Evolutionary conservation across 2,797 vertebrate species (phyloP), one percentile per base, ranked within the genome.

Genomic region (Streptopelia turtur): DNA sequence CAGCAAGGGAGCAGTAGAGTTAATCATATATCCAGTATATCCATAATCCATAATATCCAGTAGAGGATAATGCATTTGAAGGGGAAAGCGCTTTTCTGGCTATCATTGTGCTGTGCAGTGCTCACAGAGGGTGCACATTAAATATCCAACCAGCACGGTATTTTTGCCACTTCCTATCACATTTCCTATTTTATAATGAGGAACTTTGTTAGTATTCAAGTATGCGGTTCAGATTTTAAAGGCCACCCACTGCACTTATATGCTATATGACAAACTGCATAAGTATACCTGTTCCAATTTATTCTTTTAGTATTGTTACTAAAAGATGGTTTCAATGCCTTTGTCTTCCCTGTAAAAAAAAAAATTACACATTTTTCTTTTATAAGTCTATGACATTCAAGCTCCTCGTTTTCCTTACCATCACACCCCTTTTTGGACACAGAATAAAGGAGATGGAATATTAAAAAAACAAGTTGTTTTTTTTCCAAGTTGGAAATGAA

Each of bases 141-240:
- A 87, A 28, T 31, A n/a, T 74, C 63, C 82, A 81, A 70, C 63
- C 53, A 93, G 65, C 60, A 82, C 24, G 10, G 66, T 41, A 52
- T 45, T 28, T 93, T 77, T 94, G 68, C 25, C 82, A 77, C 77
- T 83, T 93, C 59, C 82, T 56, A 53, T 72, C 79, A 79, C 59
- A 41, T 74, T 87, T 89, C 86, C 72, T 71, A 22, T 28, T 92
- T 87, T 20, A 81, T 70, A 94, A 91, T 35, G 66, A 93, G n/a
- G 64, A 64, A 50, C 43, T 74, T 31, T 52, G 59, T 63, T 50
- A 70, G 35, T 27, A 35, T 53, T 63, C 30, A 37, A 49, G 18
- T 27, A 35, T 2, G 3, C 41, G n/a, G 65, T 33, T 83, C 30
- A 55, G 83, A 60, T 52, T 75, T 83, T 77, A 90, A 96, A 91